These are phyloP conservation scores for Oceanodroma tethys DNA, from an alignment of 2,113 vertebrate genomes.

Conservation along the genomic window DNA sequence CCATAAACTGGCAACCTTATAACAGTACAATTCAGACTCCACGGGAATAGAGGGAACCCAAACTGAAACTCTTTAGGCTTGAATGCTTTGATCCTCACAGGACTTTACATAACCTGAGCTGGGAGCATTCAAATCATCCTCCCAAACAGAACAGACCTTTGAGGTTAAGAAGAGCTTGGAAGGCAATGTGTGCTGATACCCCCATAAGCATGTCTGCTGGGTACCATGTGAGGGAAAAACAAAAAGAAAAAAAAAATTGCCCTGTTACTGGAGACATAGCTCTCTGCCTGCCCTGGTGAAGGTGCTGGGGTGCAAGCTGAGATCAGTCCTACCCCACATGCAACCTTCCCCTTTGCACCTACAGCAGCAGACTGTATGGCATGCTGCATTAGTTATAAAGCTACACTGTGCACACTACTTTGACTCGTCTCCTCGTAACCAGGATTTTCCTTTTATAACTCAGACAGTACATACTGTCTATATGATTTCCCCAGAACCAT, in stretches of 20 bases:
- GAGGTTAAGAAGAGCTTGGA: background rate
- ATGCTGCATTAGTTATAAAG: background rate
- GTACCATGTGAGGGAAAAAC: background rate
- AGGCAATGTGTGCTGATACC: fast-evolving
- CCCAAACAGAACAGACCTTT: background rate
- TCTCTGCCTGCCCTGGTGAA: background rate
- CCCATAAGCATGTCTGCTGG: background rate
- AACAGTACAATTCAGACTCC: background rate
- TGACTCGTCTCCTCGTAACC: background rate
- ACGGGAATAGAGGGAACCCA: background rate
- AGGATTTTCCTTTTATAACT: background rate
- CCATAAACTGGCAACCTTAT: background rate
- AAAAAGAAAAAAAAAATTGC: background rate
- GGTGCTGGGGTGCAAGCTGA: background rate
- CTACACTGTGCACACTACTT: background rate
- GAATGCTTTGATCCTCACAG: background rate
- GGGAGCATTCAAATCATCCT: background rate
- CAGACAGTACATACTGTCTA: background rate
- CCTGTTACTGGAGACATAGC: background rate
- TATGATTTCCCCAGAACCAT: background rate
- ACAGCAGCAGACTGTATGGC: background rate
- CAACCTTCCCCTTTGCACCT: background rate
- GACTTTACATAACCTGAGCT: background rate
- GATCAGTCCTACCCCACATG: background rate
- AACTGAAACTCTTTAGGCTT: background rate